Percentiles rank a stretch among this genome's conserved stretches.
These are phyloP conservation scores for Silurus lanzhouensis DNA, from an alignment of 2,797 vertebrate species.

Conservation along the genomic window DNA sequence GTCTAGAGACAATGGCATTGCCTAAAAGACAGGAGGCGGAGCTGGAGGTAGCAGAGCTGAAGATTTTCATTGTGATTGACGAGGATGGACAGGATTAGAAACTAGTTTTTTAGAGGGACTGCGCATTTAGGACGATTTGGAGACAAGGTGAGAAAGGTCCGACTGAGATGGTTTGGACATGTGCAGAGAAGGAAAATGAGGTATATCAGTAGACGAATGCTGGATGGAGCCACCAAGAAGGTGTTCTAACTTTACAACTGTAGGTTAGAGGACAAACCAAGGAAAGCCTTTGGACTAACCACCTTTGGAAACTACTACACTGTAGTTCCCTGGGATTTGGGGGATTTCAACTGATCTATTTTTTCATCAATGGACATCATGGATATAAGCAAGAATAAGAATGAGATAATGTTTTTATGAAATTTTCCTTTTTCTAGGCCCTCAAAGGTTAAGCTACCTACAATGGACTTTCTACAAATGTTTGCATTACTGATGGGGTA, in stretches of 20 bases:
- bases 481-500: background rate
- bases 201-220: too few species aligned
- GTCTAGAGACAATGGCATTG: too few species aligned
- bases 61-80: too few species aligned
- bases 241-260: background rate
- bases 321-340: background rate
- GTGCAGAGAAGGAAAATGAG: too few species aligned
- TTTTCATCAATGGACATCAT: background rate
- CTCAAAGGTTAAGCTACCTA: background rate
- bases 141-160: too few species aligned
- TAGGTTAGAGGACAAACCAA: background rate
- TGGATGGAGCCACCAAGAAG: too few species aligned
- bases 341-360: background rate
- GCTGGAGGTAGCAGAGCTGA: too few species aligned
- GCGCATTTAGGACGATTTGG: too few species aligned
- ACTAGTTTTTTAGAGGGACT: too few species aligned
- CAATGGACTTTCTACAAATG: background rate
- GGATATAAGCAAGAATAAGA: background rate
- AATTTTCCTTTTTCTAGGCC: background rate
- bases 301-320: background rate
- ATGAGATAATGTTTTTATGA: background rate
- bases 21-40: too few species aligned
- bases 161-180: too few species aligned
- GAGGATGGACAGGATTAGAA: too few species aligned
- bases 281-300: background rate